A percentile compares a stretch with the other conserved stretches of the same genome.
Evolutionary conservation across 2,113 vertebrate genomes (phyloP).

Genomic region (Semicossyphus pulcher): DNA sequence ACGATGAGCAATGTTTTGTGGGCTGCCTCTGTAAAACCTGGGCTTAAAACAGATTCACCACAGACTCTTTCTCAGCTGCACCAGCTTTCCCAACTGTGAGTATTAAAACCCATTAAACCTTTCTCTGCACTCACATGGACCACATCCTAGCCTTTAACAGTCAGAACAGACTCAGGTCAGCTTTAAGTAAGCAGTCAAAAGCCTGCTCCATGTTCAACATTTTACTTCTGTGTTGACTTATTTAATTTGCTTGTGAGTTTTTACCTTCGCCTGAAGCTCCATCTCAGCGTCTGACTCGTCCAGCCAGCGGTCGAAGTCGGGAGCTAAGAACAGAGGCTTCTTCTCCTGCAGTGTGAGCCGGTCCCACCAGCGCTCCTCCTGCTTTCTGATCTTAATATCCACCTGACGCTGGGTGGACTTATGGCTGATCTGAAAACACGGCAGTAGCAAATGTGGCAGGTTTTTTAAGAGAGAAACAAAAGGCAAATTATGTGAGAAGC

Average conservation of each 20-base stretch:
- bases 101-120: background rate
- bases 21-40: background rate
- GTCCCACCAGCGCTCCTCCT: slow-evolving; percentile 92
- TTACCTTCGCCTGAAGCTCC: slow-evolving; percentile 94
- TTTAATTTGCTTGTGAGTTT: background rate
- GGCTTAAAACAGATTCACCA: background rate
- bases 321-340: slow-evolving; percentile 91
- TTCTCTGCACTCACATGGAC: background rate
- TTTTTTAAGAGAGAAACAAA: no score
- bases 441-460: background rate
- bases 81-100: no score
- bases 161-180: no score
- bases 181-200: no score
- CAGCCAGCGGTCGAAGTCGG: slow-evolving; percentile 97
- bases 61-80: no score
- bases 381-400: slow-evolving; percentile 92
- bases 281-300: slow-evolving; percentile 97
- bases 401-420: slow-evolving; percentile 93
- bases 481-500: no score
- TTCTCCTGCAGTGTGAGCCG: slow-evolving; percentile 93
- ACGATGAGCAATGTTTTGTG: background rate
- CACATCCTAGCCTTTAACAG: background rate
- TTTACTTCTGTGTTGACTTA: background rate
- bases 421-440: slow-evolving; percentile 82
- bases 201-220: no score